Evolutionary conservation across 2,797 vertebrate species (phyloP).

Genomic region (Simalia tracyae): DNA sequence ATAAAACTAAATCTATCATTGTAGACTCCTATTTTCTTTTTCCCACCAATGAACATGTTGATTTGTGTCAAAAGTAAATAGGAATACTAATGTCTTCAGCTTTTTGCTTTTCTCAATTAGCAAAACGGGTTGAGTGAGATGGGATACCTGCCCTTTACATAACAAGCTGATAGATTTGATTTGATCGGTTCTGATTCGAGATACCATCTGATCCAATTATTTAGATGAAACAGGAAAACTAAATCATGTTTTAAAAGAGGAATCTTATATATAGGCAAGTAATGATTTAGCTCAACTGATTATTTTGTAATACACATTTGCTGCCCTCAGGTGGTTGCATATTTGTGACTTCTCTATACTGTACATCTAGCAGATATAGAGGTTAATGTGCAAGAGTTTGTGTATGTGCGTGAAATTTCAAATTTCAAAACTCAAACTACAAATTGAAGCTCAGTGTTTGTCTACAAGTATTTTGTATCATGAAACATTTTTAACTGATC

Average conservation of each 20-base stretch:
- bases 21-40: not conserved
- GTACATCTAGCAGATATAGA: not conserved
- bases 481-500: not conserved
- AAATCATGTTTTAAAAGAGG: not conserved
- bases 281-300: not conserved
- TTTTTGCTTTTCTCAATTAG: not conserved
- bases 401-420: not conserved
- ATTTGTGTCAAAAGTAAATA: not conserved
- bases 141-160: not conserved
- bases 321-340: conserved; percentile 33
- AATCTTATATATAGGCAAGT: not conserved
- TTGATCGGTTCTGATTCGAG: not conserved
- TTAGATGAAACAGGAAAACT: not conserved
- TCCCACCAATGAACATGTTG: not conserved
- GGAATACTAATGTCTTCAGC: not conserved
- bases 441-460: not conserved
- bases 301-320: conserved; percentile 4
- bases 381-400: not conserved
- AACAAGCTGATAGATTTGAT: not conserved
- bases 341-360: not conserved
- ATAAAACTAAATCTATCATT: not conserved
- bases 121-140: not conserved
- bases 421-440: not conserved
- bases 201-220: not conserved
- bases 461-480: not conserved